Evolutionary conservation across 2,888 invertebrate genomes (phyloP), one percentile per base, ranked within the genome.

Genomic region (Cheilosia vulpina): DNA sequence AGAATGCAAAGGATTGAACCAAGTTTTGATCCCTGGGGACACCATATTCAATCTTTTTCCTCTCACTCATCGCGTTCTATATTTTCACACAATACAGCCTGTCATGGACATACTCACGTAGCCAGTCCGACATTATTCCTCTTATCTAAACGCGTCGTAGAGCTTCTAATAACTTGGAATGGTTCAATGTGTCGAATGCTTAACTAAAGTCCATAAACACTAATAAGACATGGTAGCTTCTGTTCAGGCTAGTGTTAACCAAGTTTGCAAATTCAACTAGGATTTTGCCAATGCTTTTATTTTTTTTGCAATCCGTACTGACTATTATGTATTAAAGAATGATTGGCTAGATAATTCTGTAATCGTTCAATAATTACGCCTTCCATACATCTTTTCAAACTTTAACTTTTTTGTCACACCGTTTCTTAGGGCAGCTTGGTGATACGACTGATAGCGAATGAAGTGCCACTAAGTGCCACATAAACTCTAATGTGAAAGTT

Each of bases 171-270:
- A 31, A 41, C 2, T 63, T 27, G 4, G 45, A n/a, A 47, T 47
- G 63, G 19, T 63, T 63, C 45, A 63, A 17, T 17, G 47, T 63
- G 47, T 63, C 47, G 17, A 72, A 62, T 41, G 72, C 52, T 11
- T 72, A 62, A 43, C 71, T 52, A 15, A 72, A 72, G 27, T 60
- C 71, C 50, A 60, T 52, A 4, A 52, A 71, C 5, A 60, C 2
- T 15, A 72, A 52, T 15, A 60, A 17, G 11, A 60, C 71, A 27
- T 43, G 50, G 21, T 71, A 24, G n/a, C n/a, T 11, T 50, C 57
- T 60, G 34, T 71, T 38, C 34, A 38, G 38, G 21, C 41, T 21
- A 15, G 43, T 24, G 41, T 63, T 55, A 13, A 68, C n/a, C 19
- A 19, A 43, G 43, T 53, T 55, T 17, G 24, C 53, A 19, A 68